A percentile compares a stretch with the other conserved stretches of the same genome.
Conservation (phyloP, 2,797 vertebrate genomes). For the Sebastes oblongus region DNA sequence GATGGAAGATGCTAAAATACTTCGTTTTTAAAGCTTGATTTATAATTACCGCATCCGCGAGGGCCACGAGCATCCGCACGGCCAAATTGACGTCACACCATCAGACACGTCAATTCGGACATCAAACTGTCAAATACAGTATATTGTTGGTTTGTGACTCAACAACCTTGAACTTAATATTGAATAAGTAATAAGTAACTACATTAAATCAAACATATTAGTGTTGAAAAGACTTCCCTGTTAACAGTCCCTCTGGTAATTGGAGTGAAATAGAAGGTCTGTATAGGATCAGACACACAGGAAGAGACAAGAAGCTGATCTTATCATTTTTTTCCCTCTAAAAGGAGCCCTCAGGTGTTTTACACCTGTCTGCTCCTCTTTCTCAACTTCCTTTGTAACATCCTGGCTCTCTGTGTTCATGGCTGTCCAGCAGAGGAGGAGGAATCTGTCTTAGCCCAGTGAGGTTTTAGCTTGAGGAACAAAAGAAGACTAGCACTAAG, state of each 20-base stretch:
- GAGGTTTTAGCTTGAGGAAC: constrained; percentile 5
- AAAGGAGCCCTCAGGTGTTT: not conserved
- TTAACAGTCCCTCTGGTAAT: not conserved
- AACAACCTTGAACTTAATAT: not conserved
- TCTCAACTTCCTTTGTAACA: not conserved
- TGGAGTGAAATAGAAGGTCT: not conserved
- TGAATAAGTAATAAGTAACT: too few relatives aligned
- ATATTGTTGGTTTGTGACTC: not conserved
- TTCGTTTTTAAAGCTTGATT: too few relatives aligned
- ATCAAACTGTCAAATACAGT: not conserved
- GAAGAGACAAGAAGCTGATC: not conserved
- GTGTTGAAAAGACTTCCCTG: not conserved
- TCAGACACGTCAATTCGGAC: too few relatives aligned
- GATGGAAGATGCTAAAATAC: too few relatives aligned
- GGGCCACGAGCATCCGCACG: too few relatives aligned
- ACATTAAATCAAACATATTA: not conserved
- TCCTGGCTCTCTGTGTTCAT: not conserved
- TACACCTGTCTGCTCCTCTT: constrained; percentile 14
- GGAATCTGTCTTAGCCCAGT: not conserved
- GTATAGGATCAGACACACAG: not conserved
- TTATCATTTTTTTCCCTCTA: not conserved
- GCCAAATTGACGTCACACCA: too few relatives aligned
- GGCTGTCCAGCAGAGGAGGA: constrained; percentile 3
- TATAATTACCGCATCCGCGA: too few relatives aligned
- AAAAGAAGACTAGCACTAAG: not conserved